Evolutionary conservation across 2,797 vertebrate genomes (phyloP).

Genomic region (Apogon talboti): DNA sequence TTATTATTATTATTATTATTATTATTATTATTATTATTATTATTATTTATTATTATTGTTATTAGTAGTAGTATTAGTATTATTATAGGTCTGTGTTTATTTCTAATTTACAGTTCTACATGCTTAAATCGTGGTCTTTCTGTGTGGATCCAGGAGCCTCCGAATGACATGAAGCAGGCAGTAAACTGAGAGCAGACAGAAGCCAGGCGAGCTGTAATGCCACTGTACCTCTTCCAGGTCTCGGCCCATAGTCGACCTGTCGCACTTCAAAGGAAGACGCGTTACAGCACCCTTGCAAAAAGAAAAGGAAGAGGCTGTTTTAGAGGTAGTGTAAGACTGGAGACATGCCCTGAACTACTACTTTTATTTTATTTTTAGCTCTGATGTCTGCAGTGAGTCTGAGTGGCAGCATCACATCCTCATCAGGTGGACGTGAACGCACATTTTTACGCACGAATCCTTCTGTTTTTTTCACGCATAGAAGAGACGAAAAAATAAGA

Average conservation of each 20-base stretch:
- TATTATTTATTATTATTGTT: no score
- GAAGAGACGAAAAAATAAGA: constrained; percentile 38
- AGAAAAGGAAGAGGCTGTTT: constrained; percentile 78
- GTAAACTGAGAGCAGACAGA: constrained; percentile 51
- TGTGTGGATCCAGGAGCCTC: constrained; percentile 13
- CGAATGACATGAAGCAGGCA: constrained; percentile 49
- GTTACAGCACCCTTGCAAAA: constrained; percentile 84
- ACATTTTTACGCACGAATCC: constrained; percentile 67
- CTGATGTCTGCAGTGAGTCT: constrained; percentile 40
- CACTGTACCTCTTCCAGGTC: constrained; percentile 83
- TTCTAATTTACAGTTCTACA: not conserved
- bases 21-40: constrained; percentile 8
- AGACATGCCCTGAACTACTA: constrained; percentile 32
- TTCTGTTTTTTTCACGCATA: constrained; percentile 57
- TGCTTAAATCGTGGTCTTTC: not conserved
- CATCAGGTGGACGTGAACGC: constrained; percentile 54
- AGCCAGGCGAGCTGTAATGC: constrained; percentile 65
- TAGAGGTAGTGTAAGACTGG: constrained; percentile 54
- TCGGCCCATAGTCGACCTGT: constrained; percentile 91
- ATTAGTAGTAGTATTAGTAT: constrained; percentile 7
- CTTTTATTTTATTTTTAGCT: not conserved
- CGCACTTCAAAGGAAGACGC: constrained; percentile 90
- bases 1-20: not conserved
- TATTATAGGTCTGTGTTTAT: not conserved
- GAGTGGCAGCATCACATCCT: constrained; percentile 60